phyloP scores from a whole-genome alignment of 2,888 invertebrate species.

The Lepidochrysops patricia region DNA sequence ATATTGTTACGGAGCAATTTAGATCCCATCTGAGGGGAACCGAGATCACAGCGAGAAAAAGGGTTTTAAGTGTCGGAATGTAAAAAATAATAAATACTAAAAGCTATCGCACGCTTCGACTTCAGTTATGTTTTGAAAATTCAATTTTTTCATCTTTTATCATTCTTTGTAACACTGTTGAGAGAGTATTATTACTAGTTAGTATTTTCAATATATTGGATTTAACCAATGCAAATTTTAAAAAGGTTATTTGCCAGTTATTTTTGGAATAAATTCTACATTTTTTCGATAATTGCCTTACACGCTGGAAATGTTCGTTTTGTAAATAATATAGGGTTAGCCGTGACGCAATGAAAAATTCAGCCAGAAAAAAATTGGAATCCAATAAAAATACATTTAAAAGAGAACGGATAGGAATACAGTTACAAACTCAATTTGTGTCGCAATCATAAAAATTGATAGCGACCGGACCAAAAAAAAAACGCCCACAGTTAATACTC shows the following conservation, averaged over 20 bases:
- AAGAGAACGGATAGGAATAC: constrained; percentile 4
- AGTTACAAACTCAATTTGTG: constrained; percentile 9
- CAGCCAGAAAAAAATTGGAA: constrained; percentile 1
- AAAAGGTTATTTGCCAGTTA: background rate
- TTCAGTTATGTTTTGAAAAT: background rate
- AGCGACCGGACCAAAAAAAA: constrained; percentile 11
- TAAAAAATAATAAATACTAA: constrained; percentile 18
- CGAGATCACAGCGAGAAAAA: constrained; percentile 42
- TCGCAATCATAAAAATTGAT: constrained; percentile 14
- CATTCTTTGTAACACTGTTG: too few relatives aligned
- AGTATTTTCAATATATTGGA: background rate
- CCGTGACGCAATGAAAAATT: background rate
- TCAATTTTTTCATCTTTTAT: background rate
- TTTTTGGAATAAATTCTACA: background rate
- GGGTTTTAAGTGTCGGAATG: constrained; percentile 19
- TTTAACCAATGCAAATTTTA: background rate
- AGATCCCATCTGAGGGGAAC: constrained; percentile 57
- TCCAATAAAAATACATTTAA: constrained; percentile 6
- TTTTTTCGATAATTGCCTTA: constrained; percentile 1
- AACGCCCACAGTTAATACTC: constrained; percentile 14
- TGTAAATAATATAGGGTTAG: constrained; percentile 1
- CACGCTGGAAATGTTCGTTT: background rate
- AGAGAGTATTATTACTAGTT: too few relatives aligned
- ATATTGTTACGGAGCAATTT: constrained; percentile 62
- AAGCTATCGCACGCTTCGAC: background rate